Evolutionary conservation across 2,113 vertebrate genomes (phyloP).

Genomic region (Nesoenas mayeri): DNA sequence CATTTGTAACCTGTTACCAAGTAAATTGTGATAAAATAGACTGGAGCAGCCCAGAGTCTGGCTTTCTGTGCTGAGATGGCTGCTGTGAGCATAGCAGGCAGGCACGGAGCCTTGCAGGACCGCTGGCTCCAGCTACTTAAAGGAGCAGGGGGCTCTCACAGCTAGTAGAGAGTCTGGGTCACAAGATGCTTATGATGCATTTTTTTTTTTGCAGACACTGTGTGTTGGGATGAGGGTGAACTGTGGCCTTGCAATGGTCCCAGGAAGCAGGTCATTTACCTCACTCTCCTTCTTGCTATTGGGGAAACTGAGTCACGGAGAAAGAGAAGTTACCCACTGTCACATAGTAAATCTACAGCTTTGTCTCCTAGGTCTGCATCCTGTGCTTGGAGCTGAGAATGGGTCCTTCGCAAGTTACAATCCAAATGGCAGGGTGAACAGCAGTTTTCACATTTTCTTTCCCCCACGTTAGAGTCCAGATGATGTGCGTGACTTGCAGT

Average conservation of each 20-base stretch:
- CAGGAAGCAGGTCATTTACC: not conserved
- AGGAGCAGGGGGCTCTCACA: not conserved
- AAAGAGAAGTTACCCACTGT: not conserved
- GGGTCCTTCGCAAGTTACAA: not conserved
- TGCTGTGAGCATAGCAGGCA: slow-evolving; percentile 10
- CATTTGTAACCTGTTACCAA: slow-evolving; percentile 91
- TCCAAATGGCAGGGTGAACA: not conserved
- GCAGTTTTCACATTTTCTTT: not conserved
- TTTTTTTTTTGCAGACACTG: not conserved
- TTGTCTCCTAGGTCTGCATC: not conserved
- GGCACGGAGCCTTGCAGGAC: not conserved
- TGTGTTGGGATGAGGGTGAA: not conserved
- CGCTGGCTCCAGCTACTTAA: not conserved
- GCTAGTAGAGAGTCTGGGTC: not conserved
- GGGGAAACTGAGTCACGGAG: not conserved
- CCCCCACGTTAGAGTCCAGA: not conserved
- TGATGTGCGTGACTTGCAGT: not conserved
- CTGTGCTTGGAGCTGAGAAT: not conserved
- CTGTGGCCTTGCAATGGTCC: not conserved
- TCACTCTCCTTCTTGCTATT: not conserved
- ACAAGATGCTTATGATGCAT: not conserved
- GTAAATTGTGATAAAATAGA: slow-evolving; percentile 92
- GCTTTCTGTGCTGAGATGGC: slow-evolving; percentile 50
- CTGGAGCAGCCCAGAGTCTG: slow-evolving; percentile 74
- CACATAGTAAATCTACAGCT: not conserved